phyloP scores from a whole-genome alignment of 1,140 invertebrate genomes.

The Archivesica marissinica region DNA sequence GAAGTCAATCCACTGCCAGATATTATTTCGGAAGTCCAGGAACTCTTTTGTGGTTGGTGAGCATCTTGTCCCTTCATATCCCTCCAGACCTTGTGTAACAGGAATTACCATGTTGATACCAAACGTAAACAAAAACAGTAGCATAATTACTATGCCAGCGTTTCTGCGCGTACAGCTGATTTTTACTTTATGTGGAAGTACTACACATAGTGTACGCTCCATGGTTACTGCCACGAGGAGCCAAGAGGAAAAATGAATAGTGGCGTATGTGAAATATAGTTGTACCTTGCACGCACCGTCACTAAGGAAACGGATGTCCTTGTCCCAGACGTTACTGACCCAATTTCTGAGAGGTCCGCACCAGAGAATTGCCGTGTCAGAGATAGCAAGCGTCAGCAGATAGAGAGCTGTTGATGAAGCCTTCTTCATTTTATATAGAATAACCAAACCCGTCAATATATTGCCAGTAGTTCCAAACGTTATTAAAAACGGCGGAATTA shows the following conservation, averaged over 20 bases:
- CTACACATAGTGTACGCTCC: slow-evolving; percentile 67
- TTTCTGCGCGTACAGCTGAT: slow-evolving; percentile 47
- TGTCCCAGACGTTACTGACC: slow-evolving; percentile 58
- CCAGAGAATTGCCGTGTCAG: slow-evolving; percentile 66
- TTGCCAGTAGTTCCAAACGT: slow-evolving; percentile 65
- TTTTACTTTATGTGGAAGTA: slow-evolving; percentile 67
- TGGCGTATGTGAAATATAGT: slow-evolving; percentile 60
- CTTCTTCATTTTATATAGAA: not conserved
- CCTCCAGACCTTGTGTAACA: not conserved
- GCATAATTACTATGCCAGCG: not conserved
- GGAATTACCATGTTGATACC: slow-evolving; percentile 30
- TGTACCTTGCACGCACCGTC: slow-evolving; percentile 62
- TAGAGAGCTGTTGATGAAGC: slow-evolving; percentile 56
- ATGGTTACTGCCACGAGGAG: slow-evolving; percentile 70
- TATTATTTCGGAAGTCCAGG: not conserved
- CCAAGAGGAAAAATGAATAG: slow-evolving; percentile 68
- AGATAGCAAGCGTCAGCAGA: slow-evolving; percentile 65
- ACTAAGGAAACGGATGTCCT: slow-evolving; percentile 60
- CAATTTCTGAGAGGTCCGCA: slow-evolving; percentile 68
- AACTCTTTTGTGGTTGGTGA: not conserved
- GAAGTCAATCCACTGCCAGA: slow-evolving; percentile 39
- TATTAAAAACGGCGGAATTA: slow-evolving; percentile 60
- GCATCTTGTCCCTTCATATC: not conserved
- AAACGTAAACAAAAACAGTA: not conserved
- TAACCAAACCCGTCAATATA: slow-evolving; percentile 59